Evolutionary conservation across 1,140 invertebrate species (phyloP), one percentile per base, ranked within the genome.

Genomic region (Lordiphosa mommai): DNA sequence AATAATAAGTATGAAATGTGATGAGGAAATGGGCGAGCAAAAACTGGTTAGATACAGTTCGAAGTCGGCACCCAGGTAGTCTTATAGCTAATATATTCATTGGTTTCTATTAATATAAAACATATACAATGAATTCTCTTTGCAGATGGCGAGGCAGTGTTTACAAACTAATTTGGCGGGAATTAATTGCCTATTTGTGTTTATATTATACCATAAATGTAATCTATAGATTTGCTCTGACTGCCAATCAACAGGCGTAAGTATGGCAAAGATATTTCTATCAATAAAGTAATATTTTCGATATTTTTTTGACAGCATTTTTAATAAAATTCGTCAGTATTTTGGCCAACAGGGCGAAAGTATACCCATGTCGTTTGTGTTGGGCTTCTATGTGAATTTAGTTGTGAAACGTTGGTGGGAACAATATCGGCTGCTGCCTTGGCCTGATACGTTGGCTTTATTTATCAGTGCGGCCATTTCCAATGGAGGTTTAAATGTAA

Each of bases 111-210:
- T 16, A 36, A 52, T 52, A 16, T 46, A 37, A 29, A 30, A 9
- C 33, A 8, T 27, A 30, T 58, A 65, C 48, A 32, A 32, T 30
- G n/a, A 16, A 32, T 44, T 16, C 46, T 32, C 44, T 57, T 52
- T 40, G 34, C 51, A 96, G 96, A 93, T 99, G 97, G 97, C 92
- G 94, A 88, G 97, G 97, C 66, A 98, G 97, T 86, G 95, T 99
- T n/a, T 99, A 98, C 92, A 99, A 99, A 92, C 90, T 98, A 82
- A 94, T 99, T 40, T 99, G 96, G 95, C 92, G 96, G 66, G 97
- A 99, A 91, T 91, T 98, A 58, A 88, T 98, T 72, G 94, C 96
- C 30, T 99, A 97, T 90, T 91, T 96, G 72, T 90, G 93, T 58
- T 88, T 96, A 53, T 99, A 98, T 90, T 96, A 95, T 89, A 90